Evolutionary conservation across 2,113 vertebrate genomes (phyloP).

Genomic region (Eclectus roratus): DNA sequence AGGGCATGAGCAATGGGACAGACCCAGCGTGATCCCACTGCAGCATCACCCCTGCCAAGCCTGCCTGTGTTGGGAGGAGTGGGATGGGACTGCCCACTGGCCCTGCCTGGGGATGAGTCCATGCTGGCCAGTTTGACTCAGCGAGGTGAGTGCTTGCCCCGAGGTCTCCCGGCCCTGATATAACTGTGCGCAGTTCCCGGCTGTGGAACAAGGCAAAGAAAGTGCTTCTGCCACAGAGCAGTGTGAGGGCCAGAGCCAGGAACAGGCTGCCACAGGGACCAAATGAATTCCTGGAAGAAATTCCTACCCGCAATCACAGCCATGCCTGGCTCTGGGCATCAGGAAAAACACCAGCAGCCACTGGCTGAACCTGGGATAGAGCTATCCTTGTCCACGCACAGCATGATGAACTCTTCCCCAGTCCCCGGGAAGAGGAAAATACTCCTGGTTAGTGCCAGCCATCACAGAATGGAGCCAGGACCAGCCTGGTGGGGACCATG

Average conservation of each 20-base stretch:
- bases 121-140: neutral
- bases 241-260: neutral
- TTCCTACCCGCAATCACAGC: neutral
- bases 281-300: neutral
- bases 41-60: neutral
- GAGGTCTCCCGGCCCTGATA: neutral
- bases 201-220: neutral
- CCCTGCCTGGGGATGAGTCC: neutral
- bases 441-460: neutral
- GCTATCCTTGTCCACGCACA: neutral
- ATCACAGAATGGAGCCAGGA: neutral
- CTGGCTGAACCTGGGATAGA: neutral
- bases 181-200: neutral
- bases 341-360: neutral
- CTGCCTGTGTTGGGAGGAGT: accelerated
- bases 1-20: neutral
- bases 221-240: neutral
- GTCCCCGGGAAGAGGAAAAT: neutral
- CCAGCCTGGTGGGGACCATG: neutral
- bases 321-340: neutral
- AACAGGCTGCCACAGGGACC: neutral
- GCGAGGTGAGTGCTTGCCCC: neutral
- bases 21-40: accelerated
- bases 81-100: neutral
- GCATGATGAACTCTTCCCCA: neutral